A percentile compares a stretch with the other conserved stretches of the same genome.
phyloP scores from a whole-genome alignment of 2,888 invertebrate genomes.

The Nemotelus pantherinus region DNA sequence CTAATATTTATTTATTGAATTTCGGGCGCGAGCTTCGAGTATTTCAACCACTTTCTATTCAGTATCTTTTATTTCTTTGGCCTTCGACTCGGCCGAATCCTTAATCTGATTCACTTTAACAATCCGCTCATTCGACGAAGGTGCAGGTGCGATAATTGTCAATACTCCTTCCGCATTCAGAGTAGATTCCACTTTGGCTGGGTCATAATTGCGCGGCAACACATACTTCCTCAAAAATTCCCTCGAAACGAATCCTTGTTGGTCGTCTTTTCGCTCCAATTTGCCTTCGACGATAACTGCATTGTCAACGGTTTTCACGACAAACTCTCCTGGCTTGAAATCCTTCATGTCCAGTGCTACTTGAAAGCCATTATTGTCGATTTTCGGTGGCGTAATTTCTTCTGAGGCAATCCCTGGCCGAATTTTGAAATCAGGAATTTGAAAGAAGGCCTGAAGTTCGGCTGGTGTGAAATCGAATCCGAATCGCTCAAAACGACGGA shows the following conservation, averaged over 20 bases:
- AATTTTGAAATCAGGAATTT: conserved; percentile 13
- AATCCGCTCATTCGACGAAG: conserved; percentile 63
- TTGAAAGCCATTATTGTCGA: conserved; percentile 71
- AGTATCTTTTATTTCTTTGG: not conserved
- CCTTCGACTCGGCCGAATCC: conserved; percentile 55
- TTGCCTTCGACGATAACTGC: conserved; percentile 76
- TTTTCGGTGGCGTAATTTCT: conserved; percentile 10
- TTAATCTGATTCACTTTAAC: conserved; percentile 73
- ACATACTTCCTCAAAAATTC: conserved; percentile 77
- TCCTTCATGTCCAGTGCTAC: conserved; percentile 77
- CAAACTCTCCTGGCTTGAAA: conserved; percentile 76
- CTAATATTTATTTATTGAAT: no score
- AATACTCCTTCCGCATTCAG: conserved; percentile 76
- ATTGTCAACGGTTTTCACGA: conserved; percentile 76
- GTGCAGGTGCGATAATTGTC: conserved; percentile 71
- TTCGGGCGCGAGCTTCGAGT: no score
- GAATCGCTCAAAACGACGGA: conserved; percentile 18
- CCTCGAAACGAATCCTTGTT: conserved; percentile 74
- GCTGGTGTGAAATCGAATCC: conserved; percentile 24
- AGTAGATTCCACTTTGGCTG: conserved; percentile 74
- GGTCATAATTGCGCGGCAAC: conserved; percentile 75
- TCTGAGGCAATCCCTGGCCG: conserved; percentile 5
- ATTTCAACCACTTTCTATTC: no score
- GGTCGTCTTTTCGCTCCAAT: conserved; percentile 74
- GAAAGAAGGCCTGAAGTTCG: conserved; percentile 28